These are phyloP conservation scores for Drosophila auraria DNA, from an alignment of 1,140 invertebrate genomes.

Conservation along the genomic window DNA sequence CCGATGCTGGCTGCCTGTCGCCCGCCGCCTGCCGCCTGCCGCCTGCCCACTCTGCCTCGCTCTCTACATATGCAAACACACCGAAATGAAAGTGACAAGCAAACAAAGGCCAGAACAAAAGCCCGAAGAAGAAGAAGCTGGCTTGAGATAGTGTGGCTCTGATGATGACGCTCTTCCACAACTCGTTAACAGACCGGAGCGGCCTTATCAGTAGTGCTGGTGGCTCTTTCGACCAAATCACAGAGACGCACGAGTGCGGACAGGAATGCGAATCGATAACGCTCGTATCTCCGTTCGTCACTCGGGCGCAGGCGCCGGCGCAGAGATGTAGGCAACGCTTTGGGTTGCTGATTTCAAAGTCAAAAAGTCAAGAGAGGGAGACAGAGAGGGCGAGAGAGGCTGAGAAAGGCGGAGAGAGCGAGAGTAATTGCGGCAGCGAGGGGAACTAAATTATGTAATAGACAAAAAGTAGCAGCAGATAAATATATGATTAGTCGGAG, in stretches of 20 bases:
- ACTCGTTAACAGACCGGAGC: conserved; percentile 56
- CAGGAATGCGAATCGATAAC: conserved; percentile 47
- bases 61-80: conserved; percentile 33
- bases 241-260: conserved; percentile 10
- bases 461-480: conserved; percentile 64
- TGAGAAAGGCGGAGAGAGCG: conserved; percentile 1
- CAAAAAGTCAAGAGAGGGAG: conserved; percentile 75
- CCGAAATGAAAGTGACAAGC: conserved; percentile 61
- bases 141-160: conserved; percentile 15
- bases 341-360: conserved; percentile 71
- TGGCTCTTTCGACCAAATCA: conserved; percentile 25
- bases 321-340: conserved; percentile 68
- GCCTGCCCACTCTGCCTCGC: conserved; percentile 43
- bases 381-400: conserved; percentile 18
- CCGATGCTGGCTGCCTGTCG: conserved; percentile 28
- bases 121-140: background rate
- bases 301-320: conserved; percentile 64
- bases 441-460: conserved; percentile 71
- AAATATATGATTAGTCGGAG: conserved; percentile 75
- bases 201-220: conserved; percentile 31
- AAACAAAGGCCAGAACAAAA: conserved; percentile 49
- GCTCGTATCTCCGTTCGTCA: conserved; percentile 15
- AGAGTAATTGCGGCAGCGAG: conserved; percentile 1
- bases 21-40: conserved; percentile 3
- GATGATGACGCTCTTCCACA: conserved; percentile 40